Evolutionary conservation across 2,888 invertebrate species (phyloP).

Genomic region (Galerucella calmariensis): DNA sequence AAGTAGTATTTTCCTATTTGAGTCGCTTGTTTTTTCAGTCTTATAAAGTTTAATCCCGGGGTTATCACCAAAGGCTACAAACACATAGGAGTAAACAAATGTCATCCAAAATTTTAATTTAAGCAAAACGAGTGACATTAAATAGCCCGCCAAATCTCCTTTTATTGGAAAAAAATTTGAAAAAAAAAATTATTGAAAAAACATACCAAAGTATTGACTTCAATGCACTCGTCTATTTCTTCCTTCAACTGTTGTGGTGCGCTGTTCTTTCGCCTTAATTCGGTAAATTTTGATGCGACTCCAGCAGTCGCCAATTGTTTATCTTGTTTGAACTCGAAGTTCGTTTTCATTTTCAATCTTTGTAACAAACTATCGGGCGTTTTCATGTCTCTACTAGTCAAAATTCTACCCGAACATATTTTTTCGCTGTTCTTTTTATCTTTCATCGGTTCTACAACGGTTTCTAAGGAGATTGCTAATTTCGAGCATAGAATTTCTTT

Average conservation of each 20-base stretch:
- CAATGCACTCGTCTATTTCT: slow-evolving; percentile 56
- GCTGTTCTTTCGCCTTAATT: slow-evolving; percentile 77
- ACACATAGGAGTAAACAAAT: slow-evolving; percentile 29
- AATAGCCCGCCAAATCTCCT: background rate
- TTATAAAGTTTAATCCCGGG: slow-evolving; percentile 75
- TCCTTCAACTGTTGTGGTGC: slow-evolving; percentile 51
- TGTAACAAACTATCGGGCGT: slow-evolving; percentile 71
- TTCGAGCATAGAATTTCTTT: slow-evolving; percentile 74
- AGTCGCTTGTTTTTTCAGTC: slow-evolving; percentile 71
- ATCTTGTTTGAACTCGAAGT: slow-evolving; percentile 85
- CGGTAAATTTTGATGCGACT: slow-evolving; percentile 74
- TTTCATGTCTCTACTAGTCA: slow-evolving; percentile 70
- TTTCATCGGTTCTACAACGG: slow-evolving; percentile 49
- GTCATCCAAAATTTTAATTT: background rate
- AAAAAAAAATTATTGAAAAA: background rate
- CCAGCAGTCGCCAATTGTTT: slow-evolving; percentile 80
- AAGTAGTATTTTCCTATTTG: slow-evolving; percentile 78
- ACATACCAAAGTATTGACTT: slow-evolving; percentile 55
- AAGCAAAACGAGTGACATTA: background rate
- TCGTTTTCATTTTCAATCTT: slow-evolving; percentile 74
- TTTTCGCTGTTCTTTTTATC: slow-evolving; percentile 53
- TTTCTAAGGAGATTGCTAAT: slow-evolving; percentile 70
- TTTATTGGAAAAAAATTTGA: background rate
- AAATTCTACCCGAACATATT: slow-evolving; percentile 65
- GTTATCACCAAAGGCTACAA: slow-evolving; percentile 60